Evolutionary conservation across 1,140 invertebrate genomes (phyloP), one percentile per base, ranked within the genome.

Genomic region (Bombyx mori): DNA sequence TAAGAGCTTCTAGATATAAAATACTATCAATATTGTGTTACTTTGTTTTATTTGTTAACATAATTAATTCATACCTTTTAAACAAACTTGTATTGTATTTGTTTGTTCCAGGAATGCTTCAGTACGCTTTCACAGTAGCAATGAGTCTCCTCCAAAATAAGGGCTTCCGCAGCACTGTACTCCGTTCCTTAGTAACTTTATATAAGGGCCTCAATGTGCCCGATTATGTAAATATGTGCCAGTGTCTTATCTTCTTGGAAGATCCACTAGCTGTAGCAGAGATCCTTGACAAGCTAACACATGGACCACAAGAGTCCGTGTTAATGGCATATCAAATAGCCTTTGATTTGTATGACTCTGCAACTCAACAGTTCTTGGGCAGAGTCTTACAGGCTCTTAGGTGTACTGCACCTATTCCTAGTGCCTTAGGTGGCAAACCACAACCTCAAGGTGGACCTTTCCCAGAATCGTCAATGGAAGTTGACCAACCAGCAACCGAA

Each of bases 271-370:
- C 95, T 26, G 96, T 98, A 1, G 97, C 97, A 8, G 93, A 96
- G 79, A 93, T 99, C 63, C 86, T 99, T 1, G 96, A 98, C 66
- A 96, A 94, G 88, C 88, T 99, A 0, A 94, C 94, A 49, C 92
- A 94, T 83, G 91, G 92, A 12, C 92, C 95, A 66, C 93, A 94
- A 81, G 80, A 88, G 46, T 90, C 90, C 55, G 89, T 89, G 52
- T 75, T 99, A 6, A 99, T 99, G 97, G 98, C 97, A 0, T 99
- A 98, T 88, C 98, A 99, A 90, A 99, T 99, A 72, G 97, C 94
- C 0, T 99, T 99, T 90, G 98, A 99, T 91, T 90, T 99, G 62
- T 99, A 99, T 77, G 98, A 99, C 87, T 99, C 97, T 61, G 98
- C 98, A 0, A 99, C 98, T 1, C 99, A 99, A 88, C 97, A 99